A percentile compares a stretch with the other conserved stretches of the same genome.
phyloP scores from a whole-genome alignment of 2,113 vertebrate genomes.

The Willisornis vidua region DNA sequence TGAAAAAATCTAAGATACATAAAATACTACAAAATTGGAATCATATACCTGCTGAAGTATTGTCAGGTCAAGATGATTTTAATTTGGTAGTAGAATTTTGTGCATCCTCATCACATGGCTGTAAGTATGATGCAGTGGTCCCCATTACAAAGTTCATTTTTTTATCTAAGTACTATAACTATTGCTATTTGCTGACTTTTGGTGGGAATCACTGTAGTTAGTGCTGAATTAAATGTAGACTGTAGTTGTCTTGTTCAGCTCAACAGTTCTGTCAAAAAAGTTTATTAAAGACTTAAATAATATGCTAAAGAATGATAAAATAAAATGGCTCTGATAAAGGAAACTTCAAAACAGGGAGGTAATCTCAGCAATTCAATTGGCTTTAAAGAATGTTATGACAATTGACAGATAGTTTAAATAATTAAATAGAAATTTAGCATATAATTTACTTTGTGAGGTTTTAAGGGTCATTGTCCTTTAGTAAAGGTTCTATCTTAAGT shows the following conservation, averaged over 20 bases:
- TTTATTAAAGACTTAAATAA: slow-evolving; percentile 68
- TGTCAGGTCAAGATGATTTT: slow-evolving; percentile 26
- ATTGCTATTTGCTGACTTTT: slow-evolving; percentile 42
- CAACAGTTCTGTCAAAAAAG: slow-evolving; percentile 71
- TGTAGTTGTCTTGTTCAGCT: slow-evolving; percentile 70
- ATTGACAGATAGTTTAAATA: slow-evolving; percentile 70
- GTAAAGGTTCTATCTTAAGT: slow-evolving; percentile 74
- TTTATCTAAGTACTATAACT: slow-evolving; percentile 33
- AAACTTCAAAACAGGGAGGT: slow-evolving; percentile 53
- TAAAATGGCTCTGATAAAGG: slow-evolving; percentile 64
- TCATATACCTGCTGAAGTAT: neutral
- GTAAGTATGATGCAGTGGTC: slow-evolving; percentile 62
- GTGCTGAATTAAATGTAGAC: slow-evolving; percentile 67
- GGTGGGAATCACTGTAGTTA: slow-evolving; percentile 66
- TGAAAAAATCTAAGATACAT: slow-evolving; percentile 5
- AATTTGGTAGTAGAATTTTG: slow-evolving; percentile 46
- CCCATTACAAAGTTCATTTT: slow-evolving; percentile 53
- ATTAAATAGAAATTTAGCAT: slow-evolving; percentile 73
- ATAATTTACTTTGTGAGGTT: slow-evolving; percentile 75
- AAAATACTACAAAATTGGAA: slow-evolving; percentile 27
- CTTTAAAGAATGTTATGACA: slow-evolving; percentile 67
- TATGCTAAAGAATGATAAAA: slow-evolving; percentile 63
- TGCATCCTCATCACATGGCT: slow-evolving; percentile 43
- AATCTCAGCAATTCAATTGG: slow-evolving; percentile 62
- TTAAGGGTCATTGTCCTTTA: slow-evolving; percentile 72